Evolutionary conservation across 1,140 invertebrate genomes (phyloP).

Genomic region (Belonocnema kinseyi): DNA sequence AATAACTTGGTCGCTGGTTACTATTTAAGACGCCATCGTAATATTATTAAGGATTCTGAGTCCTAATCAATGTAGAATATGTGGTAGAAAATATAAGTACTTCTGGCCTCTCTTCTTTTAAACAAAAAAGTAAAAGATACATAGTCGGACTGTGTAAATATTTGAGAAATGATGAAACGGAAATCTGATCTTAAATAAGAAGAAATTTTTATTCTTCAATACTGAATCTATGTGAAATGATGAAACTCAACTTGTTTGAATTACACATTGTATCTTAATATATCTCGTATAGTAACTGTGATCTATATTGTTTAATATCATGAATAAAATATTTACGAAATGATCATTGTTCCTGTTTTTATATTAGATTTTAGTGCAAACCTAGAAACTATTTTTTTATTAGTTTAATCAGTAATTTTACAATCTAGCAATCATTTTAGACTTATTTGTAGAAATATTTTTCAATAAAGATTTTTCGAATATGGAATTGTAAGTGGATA

Average conservation of each 20-base stretch:
- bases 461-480: neutral
- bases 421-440: neutral
- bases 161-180: neutral
- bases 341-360: neutral
- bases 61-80: slow-evolving; percentile 3
- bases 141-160: slow-evolving; percentile 32
- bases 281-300: slow-evolving; percentile 29
- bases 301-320: slow-evolving; percentile 26
- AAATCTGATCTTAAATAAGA: neutral
- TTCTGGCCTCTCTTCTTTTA: slow-evolving; percentile 6
- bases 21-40: slow-evolving; percentile 6
- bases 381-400: too few species aligned
- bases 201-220: neutral
- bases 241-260: neutral
- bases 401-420: too few species aligned
- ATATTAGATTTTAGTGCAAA: too few species aligned
- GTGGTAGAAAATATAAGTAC: neutral
- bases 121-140: slow-evolving; percentile 1
- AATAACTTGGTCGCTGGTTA: neutral
- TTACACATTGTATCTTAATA: slow-evolving; percentile 18
- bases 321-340: slow-evolving; percentile 21
- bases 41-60: neutral
- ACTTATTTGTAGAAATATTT: neutral
- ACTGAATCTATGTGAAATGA: neutral
- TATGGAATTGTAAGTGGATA: neutral